phyloP scores from a whole-genome alignment of 2,888 invertebrate genomes.

The Bugula neritina region DNA sequence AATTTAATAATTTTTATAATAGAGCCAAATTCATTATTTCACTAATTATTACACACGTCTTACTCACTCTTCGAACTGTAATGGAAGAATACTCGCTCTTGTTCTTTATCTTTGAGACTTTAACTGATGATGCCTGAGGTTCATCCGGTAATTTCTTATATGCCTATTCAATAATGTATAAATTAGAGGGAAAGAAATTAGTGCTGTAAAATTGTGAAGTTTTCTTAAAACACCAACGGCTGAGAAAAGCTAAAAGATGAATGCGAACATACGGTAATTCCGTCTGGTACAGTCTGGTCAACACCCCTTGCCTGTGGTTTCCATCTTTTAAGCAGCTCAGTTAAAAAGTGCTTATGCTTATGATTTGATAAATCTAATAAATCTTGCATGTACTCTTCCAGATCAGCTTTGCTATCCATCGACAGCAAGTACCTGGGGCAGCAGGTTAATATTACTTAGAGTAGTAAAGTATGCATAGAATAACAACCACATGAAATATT shows the following conservation, averaged over 20 bases:
- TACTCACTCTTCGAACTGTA: neutral
- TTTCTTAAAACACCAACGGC: no score
- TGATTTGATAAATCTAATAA: conserved; percentile 66
- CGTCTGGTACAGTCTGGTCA: conserved; percentile 3
- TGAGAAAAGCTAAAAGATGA: no score
- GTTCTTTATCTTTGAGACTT: neutral
- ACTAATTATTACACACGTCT: no score
- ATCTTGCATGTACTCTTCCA: conserved; percentile 72
- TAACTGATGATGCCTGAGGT: neutral
- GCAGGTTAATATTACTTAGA: no score
- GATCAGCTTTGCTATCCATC: conserved; percentile 66
- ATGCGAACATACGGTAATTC: conserved; percentile 26
- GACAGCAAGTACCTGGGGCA: conserved; percentile 66
- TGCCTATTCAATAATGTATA: no score
- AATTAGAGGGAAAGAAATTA: no score
- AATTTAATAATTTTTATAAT: no score
- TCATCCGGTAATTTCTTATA: no score
- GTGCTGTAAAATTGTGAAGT: no score
- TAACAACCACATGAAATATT: no score
- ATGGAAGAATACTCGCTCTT: neutral
- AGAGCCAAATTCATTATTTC: no score
- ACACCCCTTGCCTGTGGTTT: conserved; percentile 32
- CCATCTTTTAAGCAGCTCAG: conserved; percentile 56
- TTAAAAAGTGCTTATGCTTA: conserved; percentile 61
- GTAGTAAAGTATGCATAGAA: no score